Base-by-base conservation (phyloP, 2,888 invertebrate species). In the Sinhomidia bicolor region DNA sequence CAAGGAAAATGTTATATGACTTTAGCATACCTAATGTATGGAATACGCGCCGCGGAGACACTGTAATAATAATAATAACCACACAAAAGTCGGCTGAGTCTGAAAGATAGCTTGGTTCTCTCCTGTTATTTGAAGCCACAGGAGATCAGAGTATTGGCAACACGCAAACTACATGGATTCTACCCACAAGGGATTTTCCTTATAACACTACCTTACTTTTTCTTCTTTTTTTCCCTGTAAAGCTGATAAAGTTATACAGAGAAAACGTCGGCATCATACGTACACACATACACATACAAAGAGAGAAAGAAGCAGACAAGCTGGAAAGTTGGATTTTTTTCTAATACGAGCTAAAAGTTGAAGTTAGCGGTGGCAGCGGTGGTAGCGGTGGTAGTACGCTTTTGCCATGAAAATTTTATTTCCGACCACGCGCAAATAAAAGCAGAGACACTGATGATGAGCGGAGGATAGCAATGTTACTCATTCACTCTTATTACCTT, bases 111-210 rank as follows among this genome's bases (percentile, higher is more conserved):
- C 57, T 36, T 54, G 54, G 32, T 78, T 57, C 36, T 32, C 57
- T 54, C 29, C 23, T 74, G 78, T 78, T 78, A 78, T 78, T 78
- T 78, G 78, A 78, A 78, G 78, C 78, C 78, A 78, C 57, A 78
- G 78, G 78, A 78, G 78, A 78, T 78, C 57, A 57, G 36, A 78
- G 57, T 78, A 78, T 78, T 78, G 78, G 78, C 78, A 78, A 57
- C 78, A 78, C 78, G 57, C 78, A 78, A 78, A 78, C 78, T 78
- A 78, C 78, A 78, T 57, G 78, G 54, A 57, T 36, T 54, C 78
- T 78, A 78, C 57, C 57, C 78, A 78, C 57, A 57, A 78, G 57
- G 78, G 78, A 78, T 78, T 78, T 78, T 78, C 36, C 57, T 54
- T 54, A 32, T 78, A 57, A 78, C 57, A 78, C 78, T 78, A 78